Conservation (phyloP, 2,113 vertebrate genomes). For the Coptodon rendalli region DNA sequence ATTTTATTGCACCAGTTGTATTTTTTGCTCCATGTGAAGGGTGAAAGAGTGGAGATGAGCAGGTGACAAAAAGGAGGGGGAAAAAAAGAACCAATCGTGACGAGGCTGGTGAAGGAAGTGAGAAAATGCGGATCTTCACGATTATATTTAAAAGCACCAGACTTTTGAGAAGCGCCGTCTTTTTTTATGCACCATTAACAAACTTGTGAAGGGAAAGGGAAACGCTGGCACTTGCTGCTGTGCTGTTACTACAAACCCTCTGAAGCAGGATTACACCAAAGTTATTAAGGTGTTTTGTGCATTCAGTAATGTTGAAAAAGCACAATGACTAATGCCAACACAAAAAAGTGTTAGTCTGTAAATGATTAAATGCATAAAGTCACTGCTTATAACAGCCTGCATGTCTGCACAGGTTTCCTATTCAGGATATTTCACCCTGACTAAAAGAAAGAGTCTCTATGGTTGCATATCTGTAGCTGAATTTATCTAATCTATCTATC, state of each 20-base stretch:
- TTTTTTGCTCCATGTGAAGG: not conserved
- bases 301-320: not conserved
- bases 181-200: not conserved
- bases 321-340: not conserved
- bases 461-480: not conserved
- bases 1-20: not conserved
- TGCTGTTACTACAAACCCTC: not conserved
- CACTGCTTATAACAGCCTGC: not conserved
- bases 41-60: not conserved
- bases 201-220: not conserved
- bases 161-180: not conserved
- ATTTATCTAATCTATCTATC: not conserved
- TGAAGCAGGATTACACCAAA: not conserved
- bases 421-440: not conserved
- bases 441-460: not conserved
- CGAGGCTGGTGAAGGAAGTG: not conserved
- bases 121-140: not conserved
- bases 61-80: not conserved
- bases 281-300: not conserved
- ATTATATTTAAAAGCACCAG: not conserved
- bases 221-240: not conserved
- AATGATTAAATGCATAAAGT: not conserved
- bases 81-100: rapidly evolving
- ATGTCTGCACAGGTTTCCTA: not conserved
- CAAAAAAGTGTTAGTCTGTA: not conserved